These are phyloP conservation scores for Biston stratarius DNA, from an alignment of 2,888 invertebrate genomes.

Conservation along the genomic window DNA sequence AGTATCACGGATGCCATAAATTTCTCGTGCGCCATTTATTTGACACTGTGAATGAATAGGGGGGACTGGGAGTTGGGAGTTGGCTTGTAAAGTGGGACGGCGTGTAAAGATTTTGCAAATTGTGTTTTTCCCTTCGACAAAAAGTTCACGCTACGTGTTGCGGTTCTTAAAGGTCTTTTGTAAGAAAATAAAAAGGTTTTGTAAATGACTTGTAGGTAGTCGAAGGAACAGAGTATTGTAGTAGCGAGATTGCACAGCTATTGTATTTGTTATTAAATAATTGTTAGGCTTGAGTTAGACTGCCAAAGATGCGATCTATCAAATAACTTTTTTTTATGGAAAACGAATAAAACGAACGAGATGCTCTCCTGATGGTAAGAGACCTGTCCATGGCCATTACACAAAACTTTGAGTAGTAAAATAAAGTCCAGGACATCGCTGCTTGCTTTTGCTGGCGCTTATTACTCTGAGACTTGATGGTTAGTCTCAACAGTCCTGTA, in stretches of 20 bases:
- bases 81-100: conserved; percentile 49
- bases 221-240: neutral
- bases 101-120: conserved; percentile 34
- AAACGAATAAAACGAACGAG: too few relatives aligned
- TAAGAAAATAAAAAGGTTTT: conserved; percentile 4
- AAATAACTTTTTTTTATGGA: too few relatives aligned
- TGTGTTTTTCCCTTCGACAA: conserved; percentile 35
- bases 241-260: neutral
- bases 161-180: conserved; percentile 4
- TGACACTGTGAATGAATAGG: conserved; percentile 64
- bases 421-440: too few relatives aligned
- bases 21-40: conserved; percentile 81
- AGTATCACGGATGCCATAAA: conserved; percentile 71
- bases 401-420: too few relatives aligned
- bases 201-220: neutral
- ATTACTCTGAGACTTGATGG: too few relatives aligned
- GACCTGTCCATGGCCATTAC: too few relatives aligned
- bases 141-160: conserved; percentile 18
- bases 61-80: conserved; percentile 52
- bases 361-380: too few relatives aligned
- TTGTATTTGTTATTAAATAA: too few relatives aligned
- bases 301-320: too few relatives aligned
- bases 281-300: too few relatives aligned
- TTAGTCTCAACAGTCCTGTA: too few relatives aligned
- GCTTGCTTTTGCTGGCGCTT: too few relatives aligned